Conservation (phyloP, 2,888 invertebrate genomes). For the Phortica magna region DNA sequence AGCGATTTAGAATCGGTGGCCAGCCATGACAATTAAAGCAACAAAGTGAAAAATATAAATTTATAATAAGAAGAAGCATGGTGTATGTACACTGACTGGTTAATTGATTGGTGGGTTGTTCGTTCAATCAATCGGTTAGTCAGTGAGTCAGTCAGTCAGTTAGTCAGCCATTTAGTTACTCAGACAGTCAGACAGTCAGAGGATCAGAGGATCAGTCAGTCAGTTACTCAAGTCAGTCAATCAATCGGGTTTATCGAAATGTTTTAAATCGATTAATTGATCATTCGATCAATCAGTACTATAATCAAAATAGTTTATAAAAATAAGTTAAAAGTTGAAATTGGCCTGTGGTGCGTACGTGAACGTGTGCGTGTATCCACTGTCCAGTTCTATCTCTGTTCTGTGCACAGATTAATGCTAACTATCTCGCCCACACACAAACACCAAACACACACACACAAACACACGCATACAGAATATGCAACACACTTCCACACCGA, state of each 20-base stretch:
- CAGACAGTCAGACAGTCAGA: background rate
- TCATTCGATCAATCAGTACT: background rate
- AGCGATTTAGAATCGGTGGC: conserved; percentile 78
- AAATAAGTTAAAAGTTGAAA: background rate
- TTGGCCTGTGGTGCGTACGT: background rate
- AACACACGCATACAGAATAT: background rate
- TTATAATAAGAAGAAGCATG: no score
- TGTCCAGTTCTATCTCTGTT: background rate
- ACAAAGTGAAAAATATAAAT: background rate
- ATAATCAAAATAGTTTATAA: background rate
- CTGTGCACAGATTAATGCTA: background rate
- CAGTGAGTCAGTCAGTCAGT: no score
- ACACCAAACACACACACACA: background rate
- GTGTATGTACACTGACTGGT: no score
- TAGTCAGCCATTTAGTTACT: no score
- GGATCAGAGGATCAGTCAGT: background rate
- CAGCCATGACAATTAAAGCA: conserved; percentile 70
- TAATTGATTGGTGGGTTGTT: no score
- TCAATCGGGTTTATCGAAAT: background rate
- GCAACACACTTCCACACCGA: background rate
- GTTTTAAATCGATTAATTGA: no score
- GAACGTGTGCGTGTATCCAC: background rate
- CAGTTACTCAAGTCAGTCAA: background rate
- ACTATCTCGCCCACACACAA: background rate
- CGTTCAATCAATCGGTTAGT: no score